phyloP scores from a whole-genome alignment of 2,113 vertebrate genomes.

The Psittacus erithacus region DNA sequence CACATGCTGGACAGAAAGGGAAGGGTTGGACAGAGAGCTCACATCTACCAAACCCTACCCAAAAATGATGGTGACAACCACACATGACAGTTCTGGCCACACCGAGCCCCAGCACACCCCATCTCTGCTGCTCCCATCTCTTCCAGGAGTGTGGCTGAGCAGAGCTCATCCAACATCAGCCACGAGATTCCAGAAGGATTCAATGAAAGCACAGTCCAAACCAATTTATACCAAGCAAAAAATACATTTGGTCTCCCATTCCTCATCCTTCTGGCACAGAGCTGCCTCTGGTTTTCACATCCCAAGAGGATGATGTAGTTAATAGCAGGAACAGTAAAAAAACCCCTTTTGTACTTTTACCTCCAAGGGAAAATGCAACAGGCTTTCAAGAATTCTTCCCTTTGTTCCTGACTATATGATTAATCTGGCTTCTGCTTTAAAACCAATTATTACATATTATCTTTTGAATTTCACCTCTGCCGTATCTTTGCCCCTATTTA shows the following conservation, averaged over 20 bases:
- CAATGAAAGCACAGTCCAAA: background rate
- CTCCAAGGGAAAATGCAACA: background rate
- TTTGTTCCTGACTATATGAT: constrained; percentile 64
- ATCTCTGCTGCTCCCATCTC: background rate
- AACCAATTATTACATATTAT: constrained; percentile 76
- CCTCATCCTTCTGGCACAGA: background rate
- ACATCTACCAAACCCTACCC: background rate
- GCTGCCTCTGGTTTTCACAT: background rate
- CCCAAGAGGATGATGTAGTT: background rate
- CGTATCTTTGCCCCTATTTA: constrained; percentile 72
- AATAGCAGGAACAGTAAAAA: background rate
- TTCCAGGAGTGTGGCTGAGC: accelerated
- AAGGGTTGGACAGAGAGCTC: background rate
- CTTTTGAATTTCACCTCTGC: constrained; percentile 77
- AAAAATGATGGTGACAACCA: accelerated
- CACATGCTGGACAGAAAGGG: background rate
- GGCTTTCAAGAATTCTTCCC: constrained; percentile 45
- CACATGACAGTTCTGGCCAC: accelerated
- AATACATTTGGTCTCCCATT: background rate
- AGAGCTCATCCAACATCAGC: background rate
- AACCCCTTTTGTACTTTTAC: background rate
- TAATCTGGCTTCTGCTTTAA: constrained; percentile 72
- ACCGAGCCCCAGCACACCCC: accelerated
- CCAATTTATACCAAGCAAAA: background rate
- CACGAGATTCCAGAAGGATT: background rate